Evolutionary conservation across 1,140 invertebrate genomes (phyloP), one percentile per base, ranked within the genome.

Genomic region (Sminthurinus signatus): DNA sequence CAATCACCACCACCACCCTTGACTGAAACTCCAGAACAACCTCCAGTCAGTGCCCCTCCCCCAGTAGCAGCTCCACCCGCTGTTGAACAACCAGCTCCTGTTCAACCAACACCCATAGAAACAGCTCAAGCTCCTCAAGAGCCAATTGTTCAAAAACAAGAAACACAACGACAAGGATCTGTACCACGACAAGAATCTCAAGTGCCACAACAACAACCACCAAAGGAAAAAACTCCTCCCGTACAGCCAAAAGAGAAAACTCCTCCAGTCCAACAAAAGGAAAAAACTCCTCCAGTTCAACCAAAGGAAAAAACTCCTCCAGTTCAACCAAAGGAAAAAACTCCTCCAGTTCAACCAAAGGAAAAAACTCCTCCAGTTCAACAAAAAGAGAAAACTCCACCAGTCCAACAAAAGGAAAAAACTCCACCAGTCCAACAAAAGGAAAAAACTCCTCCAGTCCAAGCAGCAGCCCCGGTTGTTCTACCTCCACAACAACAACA

Each of bases 381-480:
- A 2, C 15, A 46, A 52, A 31, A 19, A 42, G 3, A 17, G 1
- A 21, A n/a, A 62, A 46, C 48, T 21, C 29, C 39, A 19, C 39
- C 36, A 51, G 14, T 43, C 4, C 46, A 28, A 65, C 36, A 44
- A 43, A 17, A 15, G 2, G 32, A 52, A 23, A 21, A 25, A 21
- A 27, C 55, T 19, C 25, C 54, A 32, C 5, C 42, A 19, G 36
- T 5, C 46, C 31, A 32, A 57, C 5, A n/a, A 4, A 10, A 39
- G n/a, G 23, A 50, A 36, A 28, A 27, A 56, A 28, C 50, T 27
- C 4, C 25, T 44, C 17, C 46, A 50, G 36, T 74, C 46, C 75
- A 75, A 64, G 75, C 77, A 74, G 75, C 75, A 64, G 67, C 74
- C 43, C 73, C 76, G 56, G 69, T 60, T 51, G 65, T 71, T 36